Percentiles rank a stretch among this genome's conserved stretches.
Conservation (phyloP, 2,888 invertebrate species). For the Sinhomidia bicolor region DNA sequence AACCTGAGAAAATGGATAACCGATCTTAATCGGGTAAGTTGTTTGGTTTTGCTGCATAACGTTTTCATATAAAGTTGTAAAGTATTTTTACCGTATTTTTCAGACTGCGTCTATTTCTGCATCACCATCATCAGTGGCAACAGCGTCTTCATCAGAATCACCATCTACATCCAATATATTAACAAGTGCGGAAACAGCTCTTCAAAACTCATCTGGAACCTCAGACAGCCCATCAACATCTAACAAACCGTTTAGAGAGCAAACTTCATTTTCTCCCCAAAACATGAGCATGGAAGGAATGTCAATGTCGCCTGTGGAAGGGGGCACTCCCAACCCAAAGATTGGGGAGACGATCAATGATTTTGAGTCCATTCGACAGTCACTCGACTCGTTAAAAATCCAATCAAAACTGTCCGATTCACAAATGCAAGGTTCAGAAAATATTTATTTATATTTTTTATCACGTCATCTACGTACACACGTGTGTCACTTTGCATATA, state of each 20-base stretch:
- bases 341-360: slow-evolving; percentile 67
- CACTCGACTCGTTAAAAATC: slow-evolving; percentile 77
- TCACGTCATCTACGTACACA: too few species aligned
- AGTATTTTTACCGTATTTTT: not conserved
- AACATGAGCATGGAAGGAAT: slow-evolving; percentile 53
- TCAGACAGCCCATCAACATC: not conserved
- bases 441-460: not conserved
- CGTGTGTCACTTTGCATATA: too few species aligned
- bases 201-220: not conserved
- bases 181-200: not conserved
- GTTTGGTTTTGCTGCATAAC: too few species aligned
- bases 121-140: slow-evolving; percentile 6
- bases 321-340: slow-evolving; percentile 57
- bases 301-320: slow-evolving; percentile 51
- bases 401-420: slow-evolving; percentile 79
- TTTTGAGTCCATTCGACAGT: slow-evolving; percentile 73
- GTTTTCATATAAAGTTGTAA: too few species aligned
- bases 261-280: slow-evolving; percentile 45
- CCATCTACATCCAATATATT: not conserved
- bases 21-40: slow-evolving; percentile 79
- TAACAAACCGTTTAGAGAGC: not conserved
- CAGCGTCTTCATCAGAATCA: not conserved
- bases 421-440: slow-evolving; percentile 78
- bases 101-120: slow-evolving; percentile 9
- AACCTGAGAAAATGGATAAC: slow-evolving; percentile 80